A percentile compares a stretch with the other conserved stretches of the same genome.
phyloP scores from a whole-genome alignment of 2,888 invertebrate species.

The Opisthograptis luteolata region DNA sequence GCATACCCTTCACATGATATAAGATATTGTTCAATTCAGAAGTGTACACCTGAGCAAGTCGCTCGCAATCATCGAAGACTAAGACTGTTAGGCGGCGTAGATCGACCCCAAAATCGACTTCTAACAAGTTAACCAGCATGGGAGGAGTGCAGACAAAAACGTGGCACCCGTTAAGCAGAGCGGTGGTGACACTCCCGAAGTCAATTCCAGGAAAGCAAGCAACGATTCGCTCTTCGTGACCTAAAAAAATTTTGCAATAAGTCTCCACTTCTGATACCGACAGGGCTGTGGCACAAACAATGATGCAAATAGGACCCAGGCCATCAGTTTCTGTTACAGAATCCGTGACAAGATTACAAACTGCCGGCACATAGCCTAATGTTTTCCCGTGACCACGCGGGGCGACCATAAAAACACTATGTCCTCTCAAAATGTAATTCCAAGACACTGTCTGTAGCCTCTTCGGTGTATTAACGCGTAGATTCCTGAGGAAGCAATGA shows the following conservation, averaged over 20 bases:
- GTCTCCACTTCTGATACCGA: constrained; percentile 78
- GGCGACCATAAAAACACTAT: constrained; percentile 87
- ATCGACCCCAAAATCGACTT: constrained; percentile 75
- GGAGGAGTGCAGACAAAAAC: constrained; percentile 88
- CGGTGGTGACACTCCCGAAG: constrained; percentile 59
- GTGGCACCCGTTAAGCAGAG: constrained; percentile 87
- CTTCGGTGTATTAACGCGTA: constrained; percentile 68
- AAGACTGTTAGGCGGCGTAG: constrained; percentile 86
- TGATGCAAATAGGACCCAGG: constrained; percentile 86
- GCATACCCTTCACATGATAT: constrained; percentile 68
- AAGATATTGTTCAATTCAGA: constrained; percentile 73
- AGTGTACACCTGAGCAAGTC: constrained; percentile 82
- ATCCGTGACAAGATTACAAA: constrained; percentile 85
- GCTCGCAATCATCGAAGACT: constrained; percentile 89
- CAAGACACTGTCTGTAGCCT: constrained; percentile 88
- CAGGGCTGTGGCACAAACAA: constrained; percentile 86
- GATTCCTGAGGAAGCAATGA: constrained; percentile 54
- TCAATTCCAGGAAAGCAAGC: constrained; percentile 74
- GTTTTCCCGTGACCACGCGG: constrained; percentile 87
- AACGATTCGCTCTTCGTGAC: constrained; percentile 57
- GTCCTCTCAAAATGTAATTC: constrained; percentile 87
- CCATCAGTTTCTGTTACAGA: constrained; percentile 57
- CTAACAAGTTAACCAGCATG: constrained; percentile 76
- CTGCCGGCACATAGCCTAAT: constrained; percentile 87
- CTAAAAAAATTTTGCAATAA: constrained; percentile 69